Base-by-base conservation (phyloP, 2,888 invertebrate species). In the Eupithecia subfuscata region DNA sequence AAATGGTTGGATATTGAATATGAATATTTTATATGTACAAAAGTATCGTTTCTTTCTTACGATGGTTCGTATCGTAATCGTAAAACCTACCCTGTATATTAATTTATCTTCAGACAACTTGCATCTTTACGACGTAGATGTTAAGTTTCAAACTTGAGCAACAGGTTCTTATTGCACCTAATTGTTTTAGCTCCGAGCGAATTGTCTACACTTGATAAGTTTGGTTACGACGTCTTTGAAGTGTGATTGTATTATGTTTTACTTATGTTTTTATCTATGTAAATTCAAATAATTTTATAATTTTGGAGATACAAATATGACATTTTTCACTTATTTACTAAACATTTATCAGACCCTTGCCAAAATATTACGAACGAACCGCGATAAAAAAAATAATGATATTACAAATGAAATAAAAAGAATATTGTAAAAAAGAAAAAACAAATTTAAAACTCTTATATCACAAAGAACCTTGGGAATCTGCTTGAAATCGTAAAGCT, bases 201-300 rank as follows among this genome's bases (percentile, higher is more conserved):
- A 71, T 75, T 75, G 77, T 75, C 74, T 75, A 34, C 64, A 64
- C 34, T 64, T 64, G 64, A 64, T 64, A 64, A 64, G 64, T 64
- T 64, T 34, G 34, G 16, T 78, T 77, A 78, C 78, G 75, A 73
- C 75, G 70, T 63, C 52, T 71, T 72, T 75, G 63, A 76, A 75
- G 76, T 76, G 81, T 79, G 78, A 81, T 81, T 79, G 76, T 71
- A 75, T 12, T 78, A 80, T 79, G 70, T 79, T 80, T 78, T 74
- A 70, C 75, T 63, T 69, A 18, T 64, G 18, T 34, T 64, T 34
- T 16, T 64, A 34, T 60, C 12, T 30, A 30, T 48, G 1, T n/a
- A 60, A 18, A 45, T 43, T 43, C 14, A 43, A 43, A 14, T 43
- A 14, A 14, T 43, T 14, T 43, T 43, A 30, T 40, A 43, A 14